Evolutionary conservation across 2,797 vertebrate species (phyloP), one percentile per base, ranked within the genome.

Genomic region (Siniperca scherzeri): DNA sequence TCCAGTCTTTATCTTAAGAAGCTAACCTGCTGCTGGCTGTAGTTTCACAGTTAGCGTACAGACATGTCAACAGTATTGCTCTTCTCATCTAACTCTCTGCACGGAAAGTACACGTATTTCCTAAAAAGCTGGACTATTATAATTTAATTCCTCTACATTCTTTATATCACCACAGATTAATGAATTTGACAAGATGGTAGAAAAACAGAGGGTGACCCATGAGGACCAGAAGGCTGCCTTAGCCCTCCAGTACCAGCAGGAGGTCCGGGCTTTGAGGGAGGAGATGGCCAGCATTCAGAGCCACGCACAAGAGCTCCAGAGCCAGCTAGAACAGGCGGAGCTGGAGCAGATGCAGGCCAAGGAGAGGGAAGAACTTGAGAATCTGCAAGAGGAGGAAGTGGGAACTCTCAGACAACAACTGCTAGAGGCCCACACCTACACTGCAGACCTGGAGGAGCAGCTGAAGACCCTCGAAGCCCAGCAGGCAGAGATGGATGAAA

Each of bases 141-240:
- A 14, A 59, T 53, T 71, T 1, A 2, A 12, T 30, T 44, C 46
- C 7, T 59, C 19, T 7, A 1, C 8, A 10, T 53, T 53, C 19
- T 67, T 65, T 25, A 33, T 40, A 2, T 77, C 2, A 0, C 33
- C 57, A 13, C 85, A 96, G 95, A 88, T 94, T 53, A 89, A 40
- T 74, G 93, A 94, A 57, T 94, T 96, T 0, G 93, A 98, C 25
- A 92, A 95, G 60, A 94, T 95, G 83, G 85, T 97, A 0, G 94
- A 94, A 9, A 95, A 97, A 86, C 94, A 96, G 67, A 93, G 90
- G 88, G 19, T 8, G 1, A 71, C 55, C 42, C 94, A 95, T 38
- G 96, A 97, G 14, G 93, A 95, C 68, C 97, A 97, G 87, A 95
- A 93, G 57, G 94, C 93, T 53, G 74, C 74, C 1, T 30, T 95